phyloP scores from a whole-genome alignment of 1,140 invertebrate species.

The Drosophila tristis region DNA sequence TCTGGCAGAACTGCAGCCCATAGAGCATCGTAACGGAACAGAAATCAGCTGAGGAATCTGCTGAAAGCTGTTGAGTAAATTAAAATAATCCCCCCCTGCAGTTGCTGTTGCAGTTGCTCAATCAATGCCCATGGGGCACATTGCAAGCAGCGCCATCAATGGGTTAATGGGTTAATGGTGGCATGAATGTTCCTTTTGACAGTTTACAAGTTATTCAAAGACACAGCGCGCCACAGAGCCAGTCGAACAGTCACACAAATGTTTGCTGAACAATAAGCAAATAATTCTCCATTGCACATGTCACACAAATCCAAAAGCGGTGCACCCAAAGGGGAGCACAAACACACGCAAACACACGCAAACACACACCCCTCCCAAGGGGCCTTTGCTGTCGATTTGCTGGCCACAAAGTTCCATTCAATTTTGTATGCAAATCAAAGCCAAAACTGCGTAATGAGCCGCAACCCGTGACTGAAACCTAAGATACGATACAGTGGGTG shows the following conservation, averaged over 20 bases:
- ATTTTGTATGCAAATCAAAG: conserved; percentile 76
- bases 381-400: conserved; percentile 25
- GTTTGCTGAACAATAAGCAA: conserved; percentile 75
- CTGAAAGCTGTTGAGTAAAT: no score
- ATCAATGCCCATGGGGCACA: neutral
- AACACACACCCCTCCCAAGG: conserved; percentile 28
- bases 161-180: conserved; percentile 57
- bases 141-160: neutral
- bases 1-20: no score
- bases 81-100: no score
- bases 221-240: no score
- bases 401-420: conserved; percentile 49
- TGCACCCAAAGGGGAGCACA: conserved; percentile 1
- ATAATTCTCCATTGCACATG: conserved; percentile 72
- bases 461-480: conserved; percentile 45
- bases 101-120: no score
- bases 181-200: conserved; percentile 19
- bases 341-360: no score
- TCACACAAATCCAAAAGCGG: conserved; percentile 57
- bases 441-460: conserved; percentile 70
- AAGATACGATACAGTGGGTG: neutral
- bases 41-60: no score
- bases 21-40: no score
- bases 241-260: conserved; percentile 21
- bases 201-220: conserved; percentile 59